Conservation (phyloP, 2,888 invertebrate species). For the Tetheella fluctuosa region DNA sequence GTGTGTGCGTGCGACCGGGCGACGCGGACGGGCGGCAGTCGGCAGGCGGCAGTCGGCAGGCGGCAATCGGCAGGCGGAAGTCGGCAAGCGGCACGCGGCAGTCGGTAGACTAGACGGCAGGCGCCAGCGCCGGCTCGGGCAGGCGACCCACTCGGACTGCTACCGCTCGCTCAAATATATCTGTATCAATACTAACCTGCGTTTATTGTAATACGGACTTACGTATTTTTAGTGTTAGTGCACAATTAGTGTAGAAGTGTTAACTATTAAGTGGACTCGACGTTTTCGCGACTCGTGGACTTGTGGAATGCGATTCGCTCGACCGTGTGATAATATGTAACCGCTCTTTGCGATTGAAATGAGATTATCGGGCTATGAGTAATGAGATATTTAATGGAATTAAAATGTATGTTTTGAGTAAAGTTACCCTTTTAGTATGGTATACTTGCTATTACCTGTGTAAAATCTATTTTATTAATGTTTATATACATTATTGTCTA, state of each 20-base stretch:
- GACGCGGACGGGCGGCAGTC: neutral
- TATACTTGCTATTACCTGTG: constrained; percentile 53
- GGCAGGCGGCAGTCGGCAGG: neutral
- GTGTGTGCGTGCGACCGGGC: constrained; percentile 30
- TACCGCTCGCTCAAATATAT: constrained; percentile 47
- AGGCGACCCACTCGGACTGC: constrained; percentile 58
- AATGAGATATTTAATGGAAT: constrained; percentile 59
- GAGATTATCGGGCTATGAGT: constrained; percentile 57
- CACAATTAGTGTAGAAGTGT: constrained; percentile 62
- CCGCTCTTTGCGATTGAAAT: constrained; percentile 16
- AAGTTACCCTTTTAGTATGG: constrained; percentile 64
- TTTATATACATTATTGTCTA: constrained; percentile 44
- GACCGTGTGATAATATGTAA: neutral
- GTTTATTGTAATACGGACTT: constrained; percentile 52
- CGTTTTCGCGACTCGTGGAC: constrained; percentile 13
- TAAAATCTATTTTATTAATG: constrained; percentile 64
- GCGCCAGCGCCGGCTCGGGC: constrained; percentile 47
- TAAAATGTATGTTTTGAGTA: constrained; percentile 55
- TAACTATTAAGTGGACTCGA: constrained; percentile 35
- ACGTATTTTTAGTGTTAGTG: constrained; percentile 57
- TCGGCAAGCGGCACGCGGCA: constrained; percentile 29
- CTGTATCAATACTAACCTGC: constrained; percentile 44
- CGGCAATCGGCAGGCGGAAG: constrained; percentile 25
- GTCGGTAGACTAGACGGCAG: constrained; percentile 7
- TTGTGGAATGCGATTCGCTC: constrained; percentile 16